These are phyloP conservation scores for Galerucella nymphaeae DNA, from an alignment of 2,888 invertebrate species.

Conservation along the genomic window DNA sequence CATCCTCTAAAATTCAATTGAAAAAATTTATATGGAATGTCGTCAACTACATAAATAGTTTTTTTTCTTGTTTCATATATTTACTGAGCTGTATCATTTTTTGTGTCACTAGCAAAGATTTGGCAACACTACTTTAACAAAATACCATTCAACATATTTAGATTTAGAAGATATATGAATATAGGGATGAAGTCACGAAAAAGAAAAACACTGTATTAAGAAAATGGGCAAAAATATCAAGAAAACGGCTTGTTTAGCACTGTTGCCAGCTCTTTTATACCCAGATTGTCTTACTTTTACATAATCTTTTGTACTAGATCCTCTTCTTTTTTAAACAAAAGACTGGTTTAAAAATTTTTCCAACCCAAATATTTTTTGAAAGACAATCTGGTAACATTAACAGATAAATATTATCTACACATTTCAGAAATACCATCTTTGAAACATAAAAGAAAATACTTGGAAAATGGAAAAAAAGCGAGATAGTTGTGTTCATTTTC, in stretches of 20 bases:
- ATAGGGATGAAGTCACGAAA: too few species aligned
- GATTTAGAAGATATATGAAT: too few species aligned
- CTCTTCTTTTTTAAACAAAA: background rate
- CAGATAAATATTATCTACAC: slow-evolving; percentile 24
- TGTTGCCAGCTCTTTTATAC: slow-evolving; percentile 6
- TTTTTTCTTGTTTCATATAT: slow-evolving; percentile 34
- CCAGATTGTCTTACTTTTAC: slow-evolving; percentile 21
- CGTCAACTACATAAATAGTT: slow-evolving; percentile 41
- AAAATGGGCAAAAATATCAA: too few species aligned
- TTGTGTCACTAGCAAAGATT: slow-evolving; percentile 17
- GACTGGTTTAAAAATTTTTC: background rate
- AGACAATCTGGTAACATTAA: slow-evolving; percentile 18
- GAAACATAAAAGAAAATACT: slow-evolving; percentile 7
- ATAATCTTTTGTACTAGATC: background rate
- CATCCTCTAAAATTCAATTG: slow-evolving; percentile 44
- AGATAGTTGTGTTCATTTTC: background rate
- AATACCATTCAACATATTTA: background rate
- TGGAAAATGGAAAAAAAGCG: slow-evolving; percentile 1
- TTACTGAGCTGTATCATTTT: slow-evolving; percentile 41
- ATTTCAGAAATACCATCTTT: slow-evolving; percentile 14
- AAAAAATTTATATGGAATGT: slow-evolving; percentile 45
- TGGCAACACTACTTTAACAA: slow-evolving; percentile 11
- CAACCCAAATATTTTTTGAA: background rate
- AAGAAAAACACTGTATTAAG: too few species aligned
- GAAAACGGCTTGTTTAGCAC: background rate